Evolutionary conservation across 2,797 vertebrate species (phyloP).

Genomic region (Borostomias antarcticus): DNA sequence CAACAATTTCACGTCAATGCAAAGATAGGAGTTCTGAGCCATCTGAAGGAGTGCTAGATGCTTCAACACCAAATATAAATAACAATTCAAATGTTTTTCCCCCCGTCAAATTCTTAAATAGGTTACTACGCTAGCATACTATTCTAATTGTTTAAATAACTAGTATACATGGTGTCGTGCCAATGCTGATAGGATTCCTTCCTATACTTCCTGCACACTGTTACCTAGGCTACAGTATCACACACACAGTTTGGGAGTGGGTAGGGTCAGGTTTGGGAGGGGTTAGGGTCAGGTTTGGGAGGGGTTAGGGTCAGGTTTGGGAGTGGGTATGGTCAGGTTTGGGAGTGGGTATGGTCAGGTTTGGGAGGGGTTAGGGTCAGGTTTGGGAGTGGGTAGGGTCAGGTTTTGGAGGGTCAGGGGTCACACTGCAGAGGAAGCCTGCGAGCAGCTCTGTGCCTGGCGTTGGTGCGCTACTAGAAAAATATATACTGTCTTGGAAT

Average conservation of each 20-base stretch:
- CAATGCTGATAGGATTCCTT: constrained; percentile 63
- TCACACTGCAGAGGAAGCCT: constrained; percentile 34
- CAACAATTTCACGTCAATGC: constrained; percentile 61
- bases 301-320: neutral
- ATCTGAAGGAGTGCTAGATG: constrained; percentile 64
- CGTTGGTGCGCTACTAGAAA: constrained; percentile 53
- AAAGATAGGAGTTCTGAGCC: constrained; percentile 71
- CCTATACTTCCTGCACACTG: constrained; percentile 58
- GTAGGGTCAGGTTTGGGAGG: too few relatives aligned
- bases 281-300: too few relatives aligned
- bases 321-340: neutral
- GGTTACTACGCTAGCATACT: constrained; percentile 72
- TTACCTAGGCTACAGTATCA: constrained; percentile 40
- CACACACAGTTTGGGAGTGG: constrained; percentile 29
- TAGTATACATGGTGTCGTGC: constrained; percentile 68
- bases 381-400: neutral
- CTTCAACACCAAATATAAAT: constrained; percentile 75
- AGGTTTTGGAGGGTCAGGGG: constrained; percentile 12
- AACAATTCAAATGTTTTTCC: constrained; percentile 52
- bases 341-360: too few relatives aligned
- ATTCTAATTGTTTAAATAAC: constrained; percentile 79
- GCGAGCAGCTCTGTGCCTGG: constrained; percentile 52
- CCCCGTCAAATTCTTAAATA: constrained; percentile 64
- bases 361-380: too few relatives aligned
- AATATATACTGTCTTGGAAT: constrained; percentile 68